These are phyloP conservation scores for Brachionus calyciflorus DNA, from an alignment of 1,140 invertebrate genomes.

Conservation along the genomic window DNA sequence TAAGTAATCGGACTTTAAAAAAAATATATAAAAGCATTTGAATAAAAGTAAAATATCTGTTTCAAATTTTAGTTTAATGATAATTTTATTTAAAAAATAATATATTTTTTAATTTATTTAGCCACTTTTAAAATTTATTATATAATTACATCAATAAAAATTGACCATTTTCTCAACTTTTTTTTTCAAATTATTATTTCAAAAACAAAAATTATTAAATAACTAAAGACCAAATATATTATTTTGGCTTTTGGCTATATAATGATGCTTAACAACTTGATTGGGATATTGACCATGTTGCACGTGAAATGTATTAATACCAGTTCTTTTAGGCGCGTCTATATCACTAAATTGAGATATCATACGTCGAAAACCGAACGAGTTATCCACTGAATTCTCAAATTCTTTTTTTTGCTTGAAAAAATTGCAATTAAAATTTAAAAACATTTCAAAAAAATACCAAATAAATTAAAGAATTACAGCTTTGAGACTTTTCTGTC, in stretches of 20 bases:
- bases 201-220: not conserved
- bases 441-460: not conserved
- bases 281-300: conserved; percentile 45
- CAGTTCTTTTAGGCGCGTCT: conserved; percentile 41
- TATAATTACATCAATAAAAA: conserved; percentile 16
- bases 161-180: not conserved
- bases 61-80: too few relatives aligned
- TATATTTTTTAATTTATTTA: too few relatives aligned
- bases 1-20: too few relatives aligned
- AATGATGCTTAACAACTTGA: conserved; percentile 34
- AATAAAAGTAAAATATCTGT: too few relatives aligned
- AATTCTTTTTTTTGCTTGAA: conserved; percentile 4
- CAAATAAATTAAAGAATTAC: not conserved
- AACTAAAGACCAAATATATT: conserved; percentile 30
- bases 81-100: too few relatives aligned
- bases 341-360: conserved; percentile 45
- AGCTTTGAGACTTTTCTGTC: not conserved
- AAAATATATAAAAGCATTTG: too few relatives aligned
- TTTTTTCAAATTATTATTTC: not conserved
- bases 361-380: conserved; percentile 21
- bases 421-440: not conserved
- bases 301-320: conserved; percentile 44
- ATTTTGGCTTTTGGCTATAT: conserved; percentile 25
- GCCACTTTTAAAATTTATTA: too few relatives aligned
- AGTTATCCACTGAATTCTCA: conserved; percentile 35